A percentile compares a stretch with the other conserved stretches of the same genome.
phyloP scores from a whole-genome alignment of 2,888 invertebrate genomes.

The Gymnocheta viridis region DNA sequence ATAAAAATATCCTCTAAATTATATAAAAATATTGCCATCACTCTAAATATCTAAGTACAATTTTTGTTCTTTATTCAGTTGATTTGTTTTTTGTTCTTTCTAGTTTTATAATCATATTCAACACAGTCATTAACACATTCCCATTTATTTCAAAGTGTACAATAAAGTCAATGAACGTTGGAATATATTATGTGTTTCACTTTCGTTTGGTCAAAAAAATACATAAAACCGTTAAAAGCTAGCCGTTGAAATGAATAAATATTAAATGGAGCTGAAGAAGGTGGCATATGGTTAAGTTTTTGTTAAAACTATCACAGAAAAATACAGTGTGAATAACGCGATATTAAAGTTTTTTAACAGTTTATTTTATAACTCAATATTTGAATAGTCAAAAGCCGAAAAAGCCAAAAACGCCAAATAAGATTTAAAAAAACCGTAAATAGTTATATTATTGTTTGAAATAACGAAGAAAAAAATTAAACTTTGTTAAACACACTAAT shows the following conservation, averaged over 20 bases:
- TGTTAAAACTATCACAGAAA: not conserved
- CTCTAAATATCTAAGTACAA: too few relatives aligned
- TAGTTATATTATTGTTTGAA: constrained; percentile 16
- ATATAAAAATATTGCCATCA: too few relatives aligned
- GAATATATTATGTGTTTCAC: constrained; percentile 76
- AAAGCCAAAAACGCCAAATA: not conserved
- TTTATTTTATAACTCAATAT: constrained; percentile 28
- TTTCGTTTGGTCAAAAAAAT: constrained; percentile 73
- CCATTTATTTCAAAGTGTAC: constrained; percentile 45
- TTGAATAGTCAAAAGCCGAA: not conserved
- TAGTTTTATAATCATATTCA: too few relatives aligned
- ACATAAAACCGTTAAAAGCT: not conserved
- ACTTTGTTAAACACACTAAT: constrained; percentile 13
- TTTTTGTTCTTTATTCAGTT: too few relatives aligned
- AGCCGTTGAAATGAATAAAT: constrained; percentile 13
- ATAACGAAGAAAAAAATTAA: not conserved
- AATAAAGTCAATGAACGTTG: constrained; percentile 78
- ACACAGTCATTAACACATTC: not conserved
- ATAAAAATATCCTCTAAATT: too few relatives aligned
- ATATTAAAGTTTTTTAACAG: constrained; percentile 11
- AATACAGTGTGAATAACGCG: not conserved
- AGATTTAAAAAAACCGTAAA: constrained; percentile 22
- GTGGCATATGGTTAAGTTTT: constrained; percentile 7
- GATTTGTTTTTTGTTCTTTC: too few relatives aligned
- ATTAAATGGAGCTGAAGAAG: not conserved